phyloP scores from a whole-genome alignment of 2,113 vertebrate species.

The Physeter macrocephalus region DNA sequence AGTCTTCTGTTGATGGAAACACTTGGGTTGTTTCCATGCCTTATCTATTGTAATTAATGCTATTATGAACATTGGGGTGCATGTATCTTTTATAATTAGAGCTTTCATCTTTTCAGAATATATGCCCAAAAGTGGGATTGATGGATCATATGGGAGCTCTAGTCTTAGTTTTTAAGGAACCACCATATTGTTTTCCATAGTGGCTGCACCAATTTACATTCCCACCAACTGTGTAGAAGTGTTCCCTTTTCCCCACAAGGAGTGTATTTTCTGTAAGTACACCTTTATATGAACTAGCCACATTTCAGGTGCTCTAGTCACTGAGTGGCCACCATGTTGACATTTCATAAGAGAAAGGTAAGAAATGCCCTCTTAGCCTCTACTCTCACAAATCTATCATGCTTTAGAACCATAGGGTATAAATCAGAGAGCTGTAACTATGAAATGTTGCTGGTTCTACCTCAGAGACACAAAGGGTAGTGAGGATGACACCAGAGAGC shows the following conservation, averaged over 20 bases:
- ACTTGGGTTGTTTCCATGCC: not conserved
- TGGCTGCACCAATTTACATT: not conserved
- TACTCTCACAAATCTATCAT: not conserved
- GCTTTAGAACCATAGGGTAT: not conserved
- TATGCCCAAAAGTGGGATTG: not conserved
- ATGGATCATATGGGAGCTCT: not conserved
- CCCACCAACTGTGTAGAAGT: not conserved
- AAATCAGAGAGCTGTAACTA: not conserved
- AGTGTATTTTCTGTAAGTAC: not conserved
- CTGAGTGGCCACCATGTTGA: not conserved
- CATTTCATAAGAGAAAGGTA: not conserved
- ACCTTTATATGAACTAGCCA: too few relatives aligned
- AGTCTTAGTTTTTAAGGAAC: not conserved
- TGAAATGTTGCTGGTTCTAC: not conserved
- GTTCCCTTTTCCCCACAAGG: not conserved
- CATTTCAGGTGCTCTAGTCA: not conserved
- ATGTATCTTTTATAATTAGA: not conserved
- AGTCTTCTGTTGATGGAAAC: not conserved
- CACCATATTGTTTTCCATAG: not conserved
- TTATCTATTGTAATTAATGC: not conserved
- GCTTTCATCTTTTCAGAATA: not conserved
- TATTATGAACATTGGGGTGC: not conserved
- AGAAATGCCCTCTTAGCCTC: not conserved
- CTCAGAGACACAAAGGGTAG: not conserved
- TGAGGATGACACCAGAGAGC: not conserved